Conservation (phyloP, 2,797 vertebrate species). For the Rhincodon typus region DNA sequence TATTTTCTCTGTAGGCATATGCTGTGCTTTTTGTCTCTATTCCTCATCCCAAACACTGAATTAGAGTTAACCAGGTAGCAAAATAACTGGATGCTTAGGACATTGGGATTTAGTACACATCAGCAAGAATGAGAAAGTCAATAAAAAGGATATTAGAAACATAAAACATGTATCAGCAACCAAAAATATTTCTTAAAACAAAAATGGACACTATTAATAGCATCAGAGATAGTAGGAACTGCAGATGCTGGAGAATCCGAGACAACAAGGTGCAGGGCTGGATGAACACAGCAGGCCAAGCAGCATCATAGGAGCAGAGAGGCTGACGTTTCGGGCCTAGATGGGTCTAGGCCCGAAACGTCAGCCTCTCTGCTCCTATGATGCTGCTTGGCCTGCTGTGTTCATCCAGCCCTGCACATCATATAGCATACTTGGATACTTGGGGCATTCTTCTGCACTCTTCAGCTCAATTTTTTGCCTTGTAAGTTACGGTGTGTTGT, state of each 20-base stretch:
- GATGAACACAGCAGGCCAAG: no score
- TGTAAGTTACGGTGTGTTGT: neutral
- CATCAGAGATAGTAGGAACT: no score
- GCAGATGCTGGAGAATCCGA: no score
- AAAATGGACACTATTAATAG: no score
- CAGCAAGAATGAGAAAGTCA: neutral
- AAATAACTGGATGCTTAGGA: neutral
- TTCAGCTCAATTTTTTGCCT: neutral
- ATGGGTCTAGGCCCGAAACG: no score
- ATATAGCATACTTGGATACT: neutral
- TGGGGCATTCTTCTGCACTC: neutral
- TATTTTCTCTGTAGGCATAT: neutral
- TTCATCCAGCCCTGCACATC: no score
- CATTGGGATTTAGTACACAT: neutral
- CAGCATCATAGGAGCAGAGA: no score
- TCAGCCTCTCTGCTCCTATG: no score
- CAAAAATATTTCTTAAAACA: no score
- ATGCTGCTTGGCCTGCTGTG: no score
- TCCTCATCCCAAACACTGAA: neutral
- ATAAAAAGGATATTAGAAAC: neutral
- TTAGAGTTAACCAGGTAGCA: neutral
- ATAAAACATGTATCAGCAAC: neutral
- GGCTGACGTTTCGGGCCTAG: no score
- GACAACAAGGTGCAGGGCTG: no score
- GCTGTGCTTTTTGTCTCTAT: neutral